phyloP scores from a whole-genome alignment of 1,140 invertebrate genomes.

The Piezodorus guildinii region DNA sequence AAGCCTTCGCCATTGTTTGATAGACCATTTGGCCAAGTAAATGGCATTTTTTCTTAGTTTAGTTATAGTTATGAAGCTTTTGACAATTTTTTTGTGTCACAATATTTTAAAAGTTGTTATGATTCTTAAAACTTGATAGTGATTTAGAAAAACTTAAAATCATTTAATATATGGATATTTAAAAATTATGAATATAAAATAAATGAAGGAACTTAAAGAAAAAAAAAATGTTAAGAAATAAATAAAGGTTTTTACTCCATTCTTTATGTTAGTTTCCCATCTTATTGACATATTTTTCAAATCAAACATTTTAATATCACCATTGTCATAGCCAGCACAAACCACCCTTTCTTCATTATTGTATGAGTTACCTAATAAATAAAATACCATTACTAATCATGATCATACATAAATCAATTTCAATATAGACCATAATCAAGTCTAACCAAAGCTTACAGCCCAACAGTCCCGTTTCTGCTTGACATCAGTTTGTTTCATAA shows the following conservation, averaged over 20 bases:
- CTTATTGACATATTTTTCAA: conserved; percentile 67
- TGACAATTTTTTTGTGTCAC: too few relatives aligned
- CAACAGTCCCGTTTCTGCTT: conserved; percentile 67
- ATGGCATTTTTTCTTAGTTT: too few relatives aligned
- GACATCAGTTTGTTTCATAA: conserved; percentile 61
- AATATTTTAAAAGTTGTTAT: too few relatives aligned
- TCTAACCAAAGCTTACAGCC: conserved; percentile 66
- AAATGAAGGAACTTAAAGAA: too few relatives aligned
- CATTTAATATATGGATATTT: too few relatives aligned
- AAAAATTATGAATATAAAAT: too few relatives aligned
- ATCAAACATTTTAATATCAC: conserved; percentile 92
- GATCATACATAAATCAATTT: neutral
- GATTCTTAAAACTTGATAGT: too few relatives aligned
- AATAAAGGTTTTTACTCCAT: conserved; percentile 56
- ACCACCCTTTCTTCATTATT: conserved; percentile 74
- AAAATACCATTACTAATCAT: neutral
- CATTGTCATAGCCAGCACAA: conserved; percentile 90
- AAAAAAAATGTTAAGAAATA: too few relatives aligned
- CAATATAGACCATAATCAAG: neutral
- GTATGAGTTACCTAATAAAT: conserved; percentile 57
- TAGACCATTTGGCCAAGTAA: too few relatives aligned
- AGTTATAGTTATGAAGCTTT: too few relatives aligned
- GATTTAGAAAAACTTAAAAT: too few relatives aligned
- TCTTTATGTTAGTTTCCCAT: conserved; percentile 89
- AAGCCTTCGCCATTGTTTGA: too few relatives aligned